Percentiles rank a stretch among this genome's conserved stretches.
Conservation (phyloP, 1,140 invertebrate species). For the Ptiloglossa arizonensis region DNA sequence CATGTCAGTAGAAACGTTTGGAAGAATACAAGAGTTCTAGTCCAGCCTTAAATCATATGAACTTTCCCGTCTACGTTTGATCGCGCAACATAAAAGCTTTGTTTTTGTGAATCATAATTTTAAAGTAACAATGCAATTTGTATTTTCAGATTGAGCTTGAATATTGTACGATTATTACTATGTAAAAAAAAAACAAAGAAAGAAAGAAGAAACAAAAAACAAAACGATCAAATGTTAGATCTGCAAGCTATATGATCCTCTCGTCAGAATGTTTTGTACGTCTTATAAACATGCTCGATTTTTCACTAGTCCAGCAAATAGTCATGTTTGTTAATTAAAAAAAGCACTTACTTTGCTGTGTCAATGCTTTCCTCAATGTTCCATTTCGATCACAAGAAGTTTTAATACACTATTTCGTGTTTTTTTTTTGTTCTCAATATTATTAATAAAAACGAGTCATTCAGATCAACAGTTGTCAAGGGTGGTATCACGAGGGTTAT, state of each 20-base stretch:
- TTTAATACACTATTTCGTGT: slow-evolving; percentile 39
- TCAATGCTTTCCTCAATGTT: slow-evolving; percentile 30
- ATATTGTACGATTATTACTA: background rate
- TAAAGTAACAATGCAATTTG: background rate
- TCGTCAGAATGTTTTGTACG: slow-evolving; percentile 36
- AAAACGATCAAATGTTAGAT: slow-evolving; percentile 16
- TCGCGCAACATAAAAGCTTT: slow-evolving; percentile 15
- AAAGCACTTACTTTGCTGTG: slow-evolving; percentile 32
- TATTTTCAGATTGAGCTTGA: background rate
- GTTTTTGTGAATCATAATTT: slow-evolving; percentile 12
- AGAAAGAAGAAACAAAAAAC: too few species aligned
- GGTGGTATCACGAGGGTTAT: slow-evolving; percentile 28
- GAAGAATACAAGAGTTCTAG: slow-evolving; percentile 44
- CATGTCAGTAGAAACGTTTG: slow-evolving; percentile 26
- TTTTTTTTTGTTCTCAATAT: slow-evolving; percentile 15
- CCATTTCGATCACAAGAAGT: slow-evolving; percentile 44
- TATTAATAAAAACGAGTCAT: slow-evolving; percentile 57
- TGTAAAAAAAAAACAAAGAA: too few species aligned
- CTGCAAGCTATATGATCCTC: slow-evolving; percentile 25
- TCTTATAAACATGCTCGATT: slow-evolving; percentile 38
- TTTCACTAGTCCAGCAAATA: slow-evolving; percentile 34
- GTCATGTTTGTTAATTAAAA: slow-evolving; percentile 30
- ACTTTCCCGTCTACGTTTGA: slow-evolving; percentile 10
- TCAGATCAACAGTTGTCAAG: slow-evolving; percentile 29
- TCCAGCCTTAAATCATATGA: slow-evolving; percentile 25